A percentile compares a stretch with the other conserved stretches of the same genome.
phyloP scores from a whole-genome alignment of 2,797 vertebrate species.

The Triplophysa yarkandensis region DNA sequence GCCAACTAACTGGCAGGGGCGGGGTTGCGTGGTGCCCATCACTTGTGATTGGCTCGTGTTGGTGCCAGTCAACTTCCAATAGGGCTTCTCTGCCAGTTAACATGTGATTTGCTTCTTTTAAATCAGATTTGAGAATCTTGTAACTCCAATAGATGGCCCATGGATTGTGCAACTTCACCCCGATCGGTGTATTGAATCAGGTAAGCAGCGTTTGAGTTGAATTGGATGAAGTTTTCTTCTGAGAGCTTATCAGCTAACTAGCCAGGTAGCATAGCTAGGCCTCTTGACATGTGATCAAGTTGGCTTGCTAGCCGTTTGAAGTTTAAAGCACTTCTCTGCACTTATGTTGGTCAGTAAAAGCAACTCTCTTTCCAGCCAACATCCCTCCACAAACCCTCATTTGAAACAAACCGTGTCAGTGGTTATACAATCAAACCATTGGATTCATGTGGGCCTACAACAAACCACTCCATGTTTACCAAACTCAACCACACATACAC shows the following conservation, averaged over 20 bases:
- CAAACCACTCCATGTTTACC: slow-evolving; percentile 37
- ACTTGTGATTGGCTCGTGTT: background rate
- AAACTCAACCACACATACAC: slow-evolving; percentile 35
- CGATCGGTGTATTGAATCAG: too few species aligned
- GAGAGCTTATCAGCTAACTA: too few species aligned
- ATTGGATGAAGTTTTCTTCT: too few species aligned
- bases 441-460: slow-evolving; percentile 54
- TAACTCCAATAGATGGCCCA: background rate
- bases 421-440: slow-evolving; percentile 54
- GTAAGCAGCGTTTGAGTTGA: background rate
- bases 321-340: too few species aligned
- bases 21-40: background rate
- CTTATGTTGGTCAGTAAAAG: background rate
- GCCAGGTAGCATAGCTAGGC: background rate
- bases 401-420: slow-evolving; percentile 47
- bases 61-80: background rate
- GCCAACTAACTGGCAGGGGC: background rate
- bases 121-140: background rate
- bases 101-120: background rate
- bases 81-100: background rate
- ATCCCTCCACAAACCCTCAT: too few species aligned
- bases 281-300: too few species aligned
- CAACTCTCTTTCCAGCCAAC: background rate
- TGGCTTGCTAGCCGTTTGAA: too few species aligned
- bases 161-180: background rate